A percentile compares a stretch with the other conserved stretches of the same genome.
These are phyloP conservation scores for Hydractinia echinata DNA, from an alignment of 30 jellyfish, hydroid and myxozoan species.

Conservation along the genomic window DNA sequence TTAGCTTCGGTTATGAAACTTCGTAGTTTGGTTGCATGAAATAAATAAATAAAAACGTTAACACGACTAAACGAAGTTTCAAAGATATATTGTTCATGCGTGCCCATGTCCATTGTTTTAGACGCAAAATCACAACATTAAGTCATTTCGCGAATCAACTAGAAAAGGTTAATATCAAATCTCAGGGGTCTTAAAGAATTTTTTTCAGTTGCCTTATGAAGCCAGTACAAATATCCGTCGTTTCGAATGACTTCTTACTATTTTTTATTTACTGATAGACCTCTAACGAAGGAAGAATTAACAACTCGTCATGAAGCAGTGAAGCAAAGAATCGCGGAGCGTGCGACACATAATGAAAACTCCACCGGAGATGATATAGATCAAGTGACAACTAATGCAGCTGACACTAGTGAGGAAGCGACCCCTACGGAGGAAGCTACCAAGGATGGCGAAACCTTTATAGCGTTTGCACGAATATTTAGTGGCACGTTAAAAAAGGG, in stretches of 20 bases:
- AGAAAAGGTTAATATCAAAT: too few species aligned
- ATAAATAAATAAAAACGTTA: too few species aligned
- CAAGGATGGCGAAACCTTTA: constrained; percentile 44
- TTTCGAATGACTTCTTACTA: background rate
- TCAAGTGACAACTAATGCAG: background rate
- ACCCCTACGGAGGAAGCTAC: constrained; percentile 3
- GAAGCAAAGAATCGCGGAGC: constrained; percentile 43
- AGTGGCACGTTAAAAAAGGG: constrained; percentile 87
- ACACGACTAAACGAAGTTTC: too few species aligned
- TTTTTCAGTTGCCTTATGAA: background rate
- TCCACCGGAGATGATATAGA: background rate
- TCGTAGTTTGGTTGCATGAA: too few species aligned
- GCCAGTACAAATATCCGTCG: background rate
- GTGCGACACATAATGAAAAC: background rate
- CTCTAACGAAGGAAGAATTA: constrained; percentile 66
- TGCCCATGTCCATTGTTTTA: too few species aligned
- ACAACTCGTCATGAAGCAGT: constrained; percentile 63
- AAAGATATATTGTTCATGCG: too few species aligned
- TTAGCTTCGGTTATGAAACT: too few species aligned
- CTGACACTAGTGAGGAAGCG: background rate
- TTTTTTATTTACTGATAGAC: constrained; percentile 38
- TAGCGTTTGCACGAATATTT: constrained; percentile 92
- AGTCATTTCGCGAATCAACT: too few species aligned
- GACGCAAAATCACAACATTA: too few species aligned
- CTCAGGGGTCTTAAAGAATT: too few species aligned